Evolutionary conservation across 1,140 invertebrate genomes (phyloP).

Genomic region (Meloidogyne floridensis): DNA sequence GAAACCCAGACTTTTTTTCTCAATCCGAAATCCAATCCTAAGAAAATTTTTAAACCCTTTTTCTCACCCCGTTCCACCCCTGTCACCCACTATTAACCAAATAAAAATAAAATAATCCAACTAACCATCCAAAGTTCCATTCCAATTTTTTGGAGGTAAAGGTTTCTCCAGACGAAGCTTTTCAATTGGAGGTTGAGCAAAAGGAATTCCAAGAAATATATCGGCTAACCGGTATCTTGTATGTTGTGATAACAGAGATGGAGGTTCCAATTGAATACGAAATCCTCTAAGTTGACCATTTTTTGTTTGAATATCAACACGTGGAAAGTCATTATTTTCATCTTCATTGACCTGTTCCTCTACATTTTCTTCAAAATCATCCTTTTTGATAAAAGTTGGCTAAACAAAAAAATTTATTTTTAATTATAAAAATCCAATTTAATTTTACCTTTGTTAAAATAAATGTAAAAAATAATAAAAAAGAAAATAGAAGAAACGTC

Average conservation of each 20-base stretch:
- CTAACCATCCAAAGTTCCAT: slow-evolving; percentile 21
- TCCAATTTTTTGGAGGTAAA: slow-evolving; percentile 15
- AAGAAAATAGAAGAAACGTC: too few relatives aligned
- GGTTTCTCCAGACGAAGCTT: slow-evolving; percentile 44
- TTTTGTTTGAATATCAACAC: not conserved
- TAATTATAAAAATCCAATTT: too few relatives aligned
- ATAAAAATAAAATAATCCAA: too few relatives aligned
- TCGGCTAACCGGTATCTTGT: slow-evolving; percentile 14
- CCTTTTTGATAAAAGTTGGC: not conserved
- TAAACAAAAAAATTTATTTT: not conserved
- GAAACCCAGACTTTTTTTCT: too few relatives aligned
- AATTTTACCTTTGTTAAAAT: not conserved
- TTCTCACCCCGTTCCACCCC: too few relatives aligned
- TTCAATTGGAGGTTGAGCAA: slow-evolving; percentile 35
- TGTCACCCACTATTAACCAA: too few relatives aligned
- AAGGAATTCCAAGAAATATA: slow-evolving; percentile 40
- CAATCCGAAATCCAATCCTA: too few relatives aligned
- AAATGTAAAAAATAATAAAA: too few relatives aligned
- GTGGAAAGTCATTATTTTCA: not conserved
- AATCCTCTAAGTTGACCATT: slow-evolving; percentile 15
- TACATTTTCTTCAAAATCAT: not conserved
- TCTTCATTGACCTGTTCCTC: too few relatives aligned
- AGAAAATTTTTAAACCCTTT: too few relatives aligned
- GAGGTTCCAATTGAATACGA: slow-evolving; percentile 1
- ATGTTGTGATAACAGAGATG: not conserved